A percentile compares a stretch with the other conserved stretches of the same genome.
Conservation (phyloP, 2,113 vertebrate species). For the Spea bombifrons region DNA sequence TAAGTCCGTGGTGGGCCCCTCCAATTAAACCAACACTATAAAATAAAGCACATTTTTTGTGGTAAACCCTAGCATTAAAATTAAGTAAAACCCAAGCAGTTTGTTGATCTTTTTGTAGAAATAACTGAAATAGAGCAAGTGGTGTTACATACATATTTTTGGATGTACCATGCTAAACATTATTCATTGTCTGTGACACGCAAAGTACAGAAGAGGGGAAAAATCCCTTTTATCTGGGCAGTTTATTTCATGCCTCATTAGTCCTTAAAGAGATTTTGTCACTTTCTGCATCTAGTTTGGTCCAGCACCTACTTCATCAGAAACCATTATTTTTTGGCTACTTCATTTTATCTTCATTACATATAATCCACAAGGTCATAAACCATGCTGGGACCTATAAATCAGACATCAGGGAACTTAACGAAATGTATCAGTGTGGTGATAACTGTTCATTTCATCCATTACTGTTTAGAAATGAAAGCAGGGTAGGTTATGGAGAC, state of each 20-base stretch:
- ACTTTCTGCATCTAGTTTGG: slow-evolving; percentile 12
- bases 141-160: not conserved
- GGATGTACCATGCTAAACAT: not conserved
- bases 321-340: slow-evolving; percentile 8
- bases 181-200: not conserved
- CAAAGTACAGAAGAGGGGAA: not conserved
- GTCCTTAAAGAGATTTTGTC: slow-evolving; percentile 24
- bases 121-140: too few relatives aligned
- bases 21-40: too few relatives aligned
- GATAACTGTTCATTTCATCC: not conserved
- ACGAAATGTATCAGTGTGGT: not conserved
- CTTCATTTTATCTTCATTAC: slow-evolving; percentile 27
- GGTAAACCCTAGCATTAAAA: too few relatives aligned
- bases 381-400: slow-evolving; percentile 4
- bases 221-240: slow-evolving; percentile 5
- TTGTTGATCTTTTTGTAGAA: too few relatives aligned
- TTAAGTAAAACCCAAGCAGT: too few relatives aligned
- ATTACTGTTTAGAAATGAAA: not conserved
- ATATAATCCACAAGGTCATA: slow-evolving; percentile 23
- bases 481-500: not conserved
- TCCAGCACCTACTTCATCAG: slow-evolving; percentile 12
- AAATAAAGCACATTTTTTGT: too few relatives aligned
- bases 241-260: slow-evolving; percentile 36
- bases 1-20: too few relatives aligned
- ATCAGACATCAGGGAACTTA: not conserved